A percentile compares a stretch with the other conserved stretches of the same genome.
phyloP scores from a whole-genome alignment of 2,797 vertebrate species.

The Calcarius lapponicus region DNA sequence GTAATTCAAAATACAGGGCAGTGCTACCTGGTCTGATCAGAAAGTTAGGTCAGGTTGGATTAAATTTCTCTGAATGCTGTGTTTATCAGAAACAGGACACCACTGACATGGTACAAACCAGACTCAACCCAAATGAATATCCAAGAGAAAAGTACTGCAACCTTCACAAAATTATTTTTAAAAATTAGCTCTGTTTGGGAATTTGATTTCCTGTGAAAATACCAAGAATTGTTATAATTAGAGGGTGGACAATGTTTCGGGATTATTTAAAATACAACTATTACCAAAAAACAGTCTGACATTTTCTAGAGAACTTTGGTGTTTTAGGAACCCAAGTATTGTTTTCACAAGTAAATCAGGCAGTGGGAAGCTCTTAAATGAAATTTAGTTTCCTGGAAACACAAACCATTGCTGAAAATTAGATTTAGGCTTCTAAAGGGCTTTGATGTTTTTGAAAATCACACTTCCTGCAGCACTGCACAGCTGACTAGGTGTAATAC shows the following conservation, averaged over 20 bases:
- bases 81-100: background rate
- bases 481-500: background rate
- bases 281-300: background rate
- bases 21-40: constrained; percentile 25
- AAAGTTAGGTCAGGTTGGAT: background rate
- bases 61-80: background rate
- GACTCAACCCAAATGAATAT: background rate
- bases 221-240: background rate
- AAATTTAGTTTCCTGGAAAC: constrained; percentile 63
- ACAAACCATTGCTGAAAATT: constrained; percentile 41
- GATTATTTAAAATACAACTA: background rate
- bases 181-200: background rate
- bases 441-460: constrained; percentile 45
- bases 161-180: background rate
- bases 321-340: background rate
- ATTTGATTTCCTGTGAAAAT: background rate
- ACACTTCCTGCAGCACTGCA: constrained; percentile 36
- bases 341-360: constrained; percentile 31
- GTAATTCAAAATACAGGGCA: constrained; percentile 21
- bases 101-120: background rate
- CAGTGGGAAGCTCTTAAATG: constrained; percentile 46
- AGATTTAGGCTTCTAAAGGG: constrained; percentile 44
- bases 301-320: background rate
- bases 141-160: background rate
- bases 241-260: background rate